A percentile compares a stretch with the other conserved stretches of the same genome.
Conservation (phyloP, 1,140 invertebrate species). For the Ptiloglossa arizonensis region DNA sequence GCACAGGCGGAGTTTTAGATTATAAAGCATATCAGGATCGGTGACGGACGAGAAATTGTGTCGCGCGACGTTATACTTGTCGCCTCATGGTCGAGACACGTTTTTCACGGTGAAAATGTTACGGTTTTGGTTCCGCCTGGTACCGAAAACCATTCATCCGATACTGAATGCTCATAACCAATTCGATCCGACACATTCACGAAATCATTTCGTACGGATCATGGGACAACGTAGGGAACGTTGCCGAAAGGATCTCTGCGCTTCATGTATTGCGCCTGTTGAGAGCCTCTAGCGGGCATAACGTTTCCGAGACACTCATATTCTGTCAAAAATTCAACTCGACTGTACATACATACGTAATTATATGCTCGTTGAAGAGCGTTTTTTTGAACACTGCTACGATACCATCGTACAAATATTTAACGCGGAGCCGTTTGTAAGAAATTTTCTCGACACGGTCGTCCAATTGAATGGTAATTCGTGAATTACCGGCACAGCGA, state of each 20-base stretch:
- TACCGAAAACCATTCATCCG: conserved; percentile 6
- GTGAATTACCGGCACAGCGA: neutral
- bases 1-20: conserved; percentile 13
- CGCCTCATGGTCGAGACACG: no score
- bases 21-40: conserved; percentile 40
- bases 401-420: conserved; percentile 20
- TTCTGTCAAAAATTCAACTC: conserved; percentile 7
- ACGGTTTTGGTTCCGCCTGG: neutral
- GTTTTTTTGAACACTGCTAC: neutral
- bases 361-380: neutral
- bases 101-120: neutral
- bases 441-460: conserved; percentile 16
- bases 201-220: conserved; percentile 13
- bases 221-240: neutral
- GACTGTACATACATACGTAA: neutral
- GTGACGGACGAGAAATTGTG: neutral
- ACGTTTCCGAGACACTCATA: neutral
- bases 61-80: neutral
- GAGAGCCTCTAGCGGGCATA: neutral
- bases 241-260: neutral
- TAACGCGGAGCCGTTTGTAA: conserved; percentile 3
- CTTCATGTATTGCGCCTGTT: neutral
- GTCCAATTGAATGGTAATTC: neutral
- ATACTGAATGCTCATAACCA: conserved; percentile 30
- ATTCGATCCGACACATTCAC: conserved; percentile 17